These are phyloP conservation scores for Epinotia bilunana DNA, from an alignment of 2,888 invertebrate species.

Conservation along the genomic window DNA sequence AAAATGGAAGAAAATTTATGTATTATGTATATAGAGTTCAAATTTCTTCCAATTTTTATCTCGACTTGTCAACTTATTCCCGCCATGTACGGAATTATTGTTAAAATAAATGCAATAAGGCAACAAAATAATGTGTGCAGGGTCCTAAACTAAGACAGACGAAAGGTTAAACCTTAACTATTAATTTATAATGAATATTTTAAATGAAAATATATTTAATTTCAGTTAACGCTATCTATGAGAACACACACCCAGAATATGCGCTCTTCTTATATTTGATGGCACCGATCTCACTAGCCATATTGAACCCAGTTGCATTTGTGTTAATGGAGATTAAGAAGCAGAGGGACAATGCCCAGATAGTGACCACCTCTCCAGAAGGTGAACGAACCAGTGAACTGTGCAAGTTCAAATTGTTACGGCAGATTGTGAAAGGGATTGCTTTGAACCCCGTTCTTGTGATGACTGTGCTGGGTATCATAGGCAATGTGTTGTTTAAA, in stretches of 20 bases:
- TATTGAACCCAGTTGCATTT: conserved; percentile 96
- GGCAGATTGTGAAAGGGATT: conserved; percentile 87
- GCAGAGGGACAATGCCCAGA: conserved; percentile 69
- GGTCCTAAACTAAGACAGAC: too few relatives aligned
- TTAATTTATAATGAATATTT: not conserved
- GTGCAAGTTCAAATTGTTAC: conserved; percentile 67
- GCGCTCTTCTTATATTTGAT: conserved; percentile 95
- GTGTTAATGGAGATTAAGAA: conserved; percentile 93
- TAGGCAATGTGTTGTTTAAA: conserved; percentile 92
- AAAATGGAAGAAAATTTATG: too few relatives aligned
- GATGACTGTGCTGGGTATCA: conserved; percentile 96
- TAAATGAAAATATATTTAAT: conserved; percentile 38
- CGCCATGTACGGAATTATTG: too few relatives aligned
- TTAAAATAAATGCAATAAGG: too few relatives aligned
- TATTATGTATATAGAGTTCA: too few relatives aligned
- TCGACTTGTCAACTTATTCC: too few relatives aligned
- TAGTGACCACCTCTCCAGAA: conserved; percentile 52
- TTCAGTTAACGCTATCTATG: conserved; percentile 93
- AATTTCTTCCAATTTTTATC: too few relatives aligned
- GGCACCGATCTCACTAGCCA: conserved; percentile 96
- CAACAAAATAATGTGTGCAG: too few relatives aligned
- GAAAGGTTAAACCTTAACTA: too few relatives aligned
- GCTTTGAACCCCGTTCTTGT: conserved; percentile 94
- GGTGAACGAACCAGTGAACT: conserved; percentile 57
- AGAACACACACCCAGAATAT: conserved; percentile 94